Percentiles rank a stretch among this genome's conserved stretches.
Conservation (phyloP, 2,888 invertebrate genomes). For the Amphimallon solstitiale region DNA sequence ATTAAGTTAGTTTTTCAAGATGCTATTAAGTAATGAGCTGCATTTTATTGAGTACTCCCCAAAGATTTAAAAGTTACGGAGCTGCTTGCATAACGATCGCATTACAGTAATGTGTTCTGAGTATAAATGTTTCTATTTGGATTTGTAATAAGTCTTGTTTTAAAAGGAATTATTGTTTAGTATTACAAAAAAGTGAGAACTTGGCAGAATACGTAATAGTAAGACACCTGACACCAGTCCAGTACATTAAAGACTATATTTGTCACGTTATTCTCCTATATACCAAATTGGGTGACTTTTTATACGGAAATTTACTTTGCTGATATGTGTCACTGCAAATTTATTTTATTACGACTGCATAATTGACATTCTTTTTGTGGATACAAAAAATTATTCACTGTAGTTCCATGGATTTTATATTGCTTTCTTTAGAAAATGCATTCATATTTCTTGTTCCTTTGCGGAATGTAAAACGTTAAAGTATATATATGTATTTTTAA, state of each 20-base stretch:
- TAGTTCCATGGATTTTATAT: constrained; percentile 24
- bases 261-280: constrained; percentile 36
- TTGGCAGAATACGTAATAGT: constrained; percentile 41
- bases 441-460: too few relatives aligned
- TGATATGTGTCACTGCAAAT: constrained; percentile 39
- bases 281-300: constrained; percentile 38
- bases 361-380: constrained; percentile 38
- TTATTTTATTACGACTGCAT: constrained; percentile 38
- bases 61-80: constrained; percentile 9
- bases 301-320: constrained; percentile 39
- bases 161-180: constrained; percentile 38
- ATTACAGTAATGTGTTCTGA: constrained; percentile 34
- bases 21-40: not conserved
- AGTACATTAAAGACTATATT: constrained; percentile 37
- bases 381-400: constrained; percentile 19
- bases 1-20: not conserved
- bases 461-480: too few relatives aligned
- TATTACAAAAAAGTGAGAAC: constrained; percentile 39
- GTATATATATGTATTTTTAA: too few relatives aligned
- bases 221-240: constrained; percentile 37
- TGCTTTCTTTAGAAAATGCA: too few relatives aligned
- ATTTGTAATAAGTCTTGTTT: constrained; percentile 31
- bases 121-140: constrained; percentile 41
- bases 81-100: constrained; percentile 24
- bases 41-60: constrained; percentile 10